These are phyloP conservation scores for Scaptomyza flava DNA, from an alignment of 2,888 invertebrate genomes.

Conservation along the genomic window DNA sequence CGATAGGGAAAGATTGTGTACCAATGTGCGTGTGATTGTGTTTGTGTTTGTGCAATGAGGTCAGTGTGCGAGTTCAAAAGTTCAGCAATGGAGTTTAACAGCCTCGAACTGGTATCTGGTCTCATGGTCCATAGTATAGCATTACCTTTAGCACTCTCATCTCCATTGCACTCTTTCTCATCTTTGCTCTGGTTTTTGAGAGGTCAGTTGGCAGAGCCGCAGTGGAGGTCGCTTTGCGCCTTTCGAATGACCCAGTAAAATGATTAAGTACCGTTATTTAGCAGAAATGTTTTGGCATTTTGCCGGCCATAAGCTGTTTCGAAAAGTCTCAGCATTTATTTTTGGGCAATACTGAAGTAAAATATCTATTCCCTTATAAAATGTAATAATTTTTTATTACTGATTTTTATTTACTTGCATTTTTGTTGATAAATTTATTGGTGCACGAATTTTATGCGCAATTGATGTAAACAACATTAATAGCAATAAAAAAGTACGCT, in stretches of 20 bases:
- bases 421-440: no score
- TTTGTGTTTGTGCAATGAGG: conserved; percentile 50
- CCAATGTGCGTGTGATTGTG: conserved; percentile 16
- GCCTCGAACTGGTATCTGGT: conserved; percentile 44
- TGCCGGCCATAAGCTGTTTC: not conserved
- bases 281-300: conserved; percentile 28
- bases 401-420: conserved; percentile 27
- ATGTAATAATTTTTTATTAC: conserved; percentile 12
- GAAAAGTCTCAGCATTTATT: conserved; percentile 8
- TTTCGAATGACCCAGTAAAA: conserved; percentile 66
- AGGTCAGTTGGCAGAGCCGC: conserved; percentile 48
- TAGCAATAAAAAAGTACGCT: not conserved
- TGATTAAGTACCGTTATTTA: conserved; percentile 72
- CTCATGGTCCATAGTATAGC: conserved; percentile 6
- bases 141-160: conserved; percentile 3
- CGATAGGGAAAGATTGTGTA: conserved; percentile 3
- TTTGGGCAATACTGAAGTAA: not conserved
- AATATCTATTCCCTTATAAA: conserved; percentile 1
- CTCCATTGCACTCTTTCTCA: not conserved
- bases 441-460: no score
- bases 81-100: conserved; percentile 64
- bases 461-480: no score
- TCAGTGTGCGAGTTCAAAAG: conserved; percentile 77
- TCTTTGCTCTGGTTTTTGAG: conserved; percentile 15
- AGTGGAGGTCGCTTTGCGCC: conserved; percentile 26